Evolutionary conservation across 2,113 vertebrate genomes (phyloP), one percentile per base, ranked within the genome.

Genomic region (Athene cunicularia): DNA sequence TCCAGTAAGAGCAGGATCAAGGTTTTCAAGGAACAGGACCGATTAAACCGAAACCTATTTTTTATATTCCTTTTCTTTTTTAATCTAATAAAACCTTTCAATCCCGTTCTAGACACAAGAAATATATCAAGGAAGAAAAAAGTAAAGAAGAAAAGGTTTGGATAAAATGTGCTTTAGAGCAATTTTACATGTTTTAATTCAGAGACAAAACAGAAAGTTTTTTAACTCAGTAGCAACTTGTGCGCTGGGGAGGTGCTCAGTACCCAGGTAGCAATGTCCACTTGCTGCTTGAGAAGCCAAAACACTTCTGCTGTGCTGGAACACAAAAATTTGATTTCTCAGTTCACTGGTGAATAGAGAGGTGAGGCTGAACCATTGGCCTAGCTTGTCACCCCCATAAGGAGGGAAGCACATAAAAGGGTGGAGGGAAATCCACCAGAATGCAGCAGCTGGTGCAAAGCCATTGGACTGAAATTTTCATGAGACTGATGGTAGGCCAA

Each of bases 381-480:
- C 94, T 74, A n/a, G 23, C 62, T 89, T 68, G 63, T 79, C 90
- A 85, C 83, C 85, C 94, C 82, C 63, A 37, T 91, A 92, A 91
- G 91, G 90, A 92, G 67, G 20, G 32, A 88, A 90, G 52, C 53
- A 93, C 85, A 89, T 60, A 86, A 95, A 97, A 94, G 68, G 47
- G 80, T 83, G 55, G 93, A 96, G 95, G 77, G 92, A 97, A 97
- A 97, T 80, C 82, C 90, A 94, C 84, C 87, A 91, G 91, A 93
- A 97, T 53, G 74, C 80, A 97, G 91, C 96, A 98, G 96, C 86
- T 89, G 93, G 91, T 85, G 76, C 91, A 95, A 81, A 71, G 81
- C 91, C 90, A 92, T 91, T 94, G 95, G 81, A 89, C 35, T 82
- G 67, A 87, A 96, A 90, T 86, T 97, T 97, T 96, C 92, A 88